Conservation (phyloP, 2,797 vertebrate species). For the Gymnothorax reevesii region DNA sequence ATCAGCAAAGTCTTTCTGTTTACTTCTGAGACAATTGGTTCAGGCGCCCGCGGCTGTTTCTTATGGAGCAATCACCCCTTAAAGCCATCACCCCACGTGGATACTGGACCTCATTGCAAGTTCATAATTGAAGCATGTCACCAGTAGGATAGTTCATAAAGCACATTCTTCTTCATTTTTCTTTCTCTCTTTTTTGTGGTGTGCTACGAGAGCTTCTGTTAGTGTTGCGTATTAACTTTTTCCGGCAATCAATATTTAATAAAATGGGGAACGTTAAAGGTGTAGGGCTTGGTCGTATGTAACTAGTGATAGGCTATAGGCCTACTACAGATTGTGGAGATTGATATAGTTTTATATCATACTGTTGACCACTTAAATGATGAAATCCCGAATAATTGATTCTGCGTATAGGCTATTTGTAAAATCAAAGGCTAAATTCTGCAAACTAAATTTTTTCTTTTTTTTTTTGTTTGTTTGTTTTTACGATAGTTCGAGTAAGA, state of each 20-base stretch:
- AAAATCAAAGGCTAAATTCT: too few relatives aligned
- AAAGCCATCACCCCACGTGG: background rate
- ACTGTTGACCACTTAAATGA: background rate
- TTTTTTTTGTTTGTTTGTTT: too few relatives aligned
- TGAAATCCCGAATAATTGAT: background rate
- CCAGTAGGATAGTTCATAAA: background rate
- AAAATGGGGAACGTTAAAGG: background rate
- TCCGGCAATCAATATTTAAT: background rate
- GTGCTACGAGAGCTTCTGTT: background rate
- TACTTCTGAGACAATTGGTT: conserved; percentile 53
- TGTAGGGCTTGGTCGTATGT: background rate
- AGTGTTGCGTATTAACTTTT: background rate
- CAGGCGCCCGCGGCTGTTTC: conserved; percentile 43
- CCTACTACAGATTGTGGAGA: background rate
- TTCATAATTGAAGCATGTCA: background rate
- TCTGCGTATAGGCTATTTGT: background rate
- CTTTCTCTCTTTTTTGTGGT: background rate
- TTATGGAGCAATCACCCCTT: conserved; percentile 49
- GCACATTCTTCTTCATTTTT: background rate
- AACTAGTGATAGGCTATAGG: background rate
- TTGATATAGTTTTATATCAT: background rate
- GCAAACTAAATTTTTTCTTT: too few relatives aligned
- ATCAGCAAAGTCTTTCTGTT: conserved; percentile 28
- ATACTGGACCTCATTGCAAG: background rate
- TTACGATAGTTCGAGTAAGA: too few relatives aligned